A percentile compares a stretch with the other conserved stretches of the same genome.
Conservation (phyloP, 2,113 vertebrate genomes). For the Labeo rohita region DNA sequence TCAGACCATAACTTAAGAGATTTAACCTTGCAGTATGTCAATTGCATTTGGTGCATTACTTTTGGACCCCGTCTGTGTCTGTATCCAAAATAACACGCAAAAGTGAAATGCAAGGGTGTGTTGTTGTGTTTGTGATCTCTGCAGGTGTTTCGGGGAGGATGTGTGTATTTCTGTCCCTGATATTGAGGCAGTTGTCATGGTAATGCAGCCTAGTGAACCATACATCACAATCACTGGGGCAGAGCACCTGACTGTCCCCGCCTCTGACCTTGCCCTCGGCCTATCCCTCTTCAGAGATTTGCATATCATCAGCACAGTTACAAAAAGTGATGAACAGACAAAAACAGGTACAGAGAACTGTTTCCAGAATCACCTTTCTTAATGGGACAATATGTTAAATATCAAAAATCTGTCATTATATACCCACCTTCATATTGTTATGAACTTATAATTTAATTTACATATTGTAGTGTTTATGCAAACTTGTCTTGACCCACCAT, state of each 20-base stretch:
- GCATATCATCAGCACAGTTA: slow-evolving; percentile 89
- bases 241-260: slow-evolving; percentile 84
- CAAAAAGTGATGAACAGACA: slow-evolving; percentile 73
- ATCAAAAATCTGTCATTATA: background rate
- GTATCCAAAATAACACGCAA: background rate
- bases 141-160: slow-evolving; percentile 97
- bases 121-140: slow-evolving; percentile 45
- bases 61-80: background rate
- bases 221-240: slow-evolving; percentile 90
- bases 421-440: background rate
- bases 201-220: slow-evolving; percentile 92
- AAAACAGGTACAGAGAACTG: slow-evolving; percentile 67
- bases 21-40: background rate
- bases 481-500: background rate
- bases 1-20: no score
- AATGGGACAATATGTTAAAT: background rate
- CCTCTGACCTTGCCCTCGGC: slow-evolving; percentile 82
- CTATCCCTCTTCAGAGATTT: slow-evolving; percentile 87
- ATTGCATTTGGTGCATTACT: background rate
- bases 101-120: slow-evolving; percentile 9
- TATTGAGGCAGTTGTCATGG: slow-evolving; percentile 91
- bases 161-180: slow-evolving; percentile 92
- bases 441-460: background rate
- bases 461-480: background rate
- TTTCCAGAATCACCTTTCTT: background rate